These are phyloP conservation scores for Drepanosiphum platanoidis DNA, from an alignment of 2,888 invertebrate species.

Conservation along the genomic window DNA sequence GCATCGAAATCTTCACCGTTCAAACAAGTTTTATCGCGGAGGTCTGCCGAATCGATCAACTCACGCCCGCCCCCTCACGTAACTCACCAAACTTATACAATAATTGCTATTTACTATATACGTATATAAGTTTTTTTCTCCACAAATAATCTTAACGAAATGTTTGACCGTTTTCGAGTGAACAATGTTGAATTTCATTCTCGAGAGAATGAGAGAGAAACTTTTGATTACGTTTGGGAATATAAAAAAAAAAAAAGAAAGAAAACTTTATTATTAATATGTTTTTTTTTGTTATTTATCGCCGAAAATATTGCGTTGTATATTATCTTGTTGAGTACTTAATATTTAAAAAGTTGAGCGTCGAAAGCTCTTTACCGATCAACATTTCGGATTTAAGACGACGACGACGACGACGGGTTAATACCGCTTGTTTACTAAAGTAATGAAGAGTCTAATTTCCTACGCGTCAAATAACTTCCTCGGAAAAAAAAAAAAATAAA, in stretches of 20 bases:
- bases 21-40: neutral
- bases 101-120: neutral
- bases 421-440: neutral
- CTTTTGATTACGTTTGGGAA: neutral
- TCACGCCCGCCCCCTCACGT: neutral
- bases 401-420: neutral
- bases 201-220: neutral
- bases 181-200: neutral
- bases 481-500: neutral
- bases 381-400: constrained; percentile 22
- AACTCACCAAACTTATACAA: neutral
- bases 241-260: too few species aligned
- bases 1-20: neutral
- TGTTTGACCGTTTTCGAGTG: neutral
- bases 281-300: neutral
- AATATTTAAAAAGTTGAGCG: neutral
- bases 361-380: neutral
- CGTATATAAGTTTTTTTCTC: neutral
- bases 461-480: constrained; percentile 2
- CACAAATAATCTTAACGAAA: neutral
- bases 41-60: too few species aligned
- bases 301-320: neutral
- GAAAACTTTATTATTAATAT: neutral
- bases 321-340: constrained; percentile 5
- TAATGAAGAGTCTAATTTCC: constrained; percentile 16